Evolutionary conservation across 2,888 invertebrate species (phyloP), one percentile per base, ranked within the genome.

Genomic region (Lysandra coridon): DNA sequence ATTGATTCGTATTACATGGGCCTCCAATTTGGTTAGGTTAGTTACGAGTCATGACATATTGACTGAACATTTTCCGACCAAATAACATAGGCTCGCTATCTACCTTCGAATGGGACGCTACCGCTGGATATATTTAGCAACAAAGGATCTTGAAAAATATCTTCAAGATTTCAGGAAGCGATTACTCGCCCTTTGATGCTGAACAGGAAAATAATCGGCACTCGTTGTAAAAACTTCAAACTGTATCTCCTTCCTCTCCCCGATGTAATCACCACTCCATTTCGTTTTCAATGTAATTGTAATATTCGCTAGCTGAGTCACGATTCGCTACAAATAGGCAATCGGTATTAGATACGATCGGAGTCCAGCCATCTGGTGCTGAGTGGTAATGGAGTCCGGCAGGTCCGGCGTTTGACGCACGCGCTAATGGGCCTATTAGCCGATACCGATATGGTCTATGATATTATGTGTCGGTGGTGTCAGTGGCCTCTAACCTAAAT

Each of bases 401-500:
- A 33, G 33, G 30, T 37, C 33, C 33, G 33, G 2, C 33, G 4
- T 37, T 37, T 69, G 69, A 69, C 69, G 69, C 69, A 69, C 69
- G 33, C 33, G 69, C 33, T 69, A 69, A 37, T 69, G 69, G 69
- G 69, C 33, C 33, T 69, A 69, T 33, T 69, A 69, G 69, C 69
- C 33, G 33, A 33, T 69, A 69, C 69, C 33, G 69, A 69, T 69
- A 69, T 37, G 64, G 69, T 33, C 33, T 33, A 37, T 69, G 69
- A 33, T 69, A 69, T 37, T 69, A 69, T 37, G 69, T 33, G 33
- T 33, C 33, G 33, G 33, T 69, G 14, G 33, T 37, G 69, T 69
- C 69, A 69, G 14, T 37, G 69, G 14, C 69, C 69, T 69, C 33
- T 69, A 69, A 69, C 69, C 69, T 37, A 37, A 69, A 69, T 33